A percentile compares a stretch with the other conserved stretches of the same genome.
phyloP scores from a whole-genome alignment of 2,888 invertebrate species.

The Watsonalla cultraria region DNA sequence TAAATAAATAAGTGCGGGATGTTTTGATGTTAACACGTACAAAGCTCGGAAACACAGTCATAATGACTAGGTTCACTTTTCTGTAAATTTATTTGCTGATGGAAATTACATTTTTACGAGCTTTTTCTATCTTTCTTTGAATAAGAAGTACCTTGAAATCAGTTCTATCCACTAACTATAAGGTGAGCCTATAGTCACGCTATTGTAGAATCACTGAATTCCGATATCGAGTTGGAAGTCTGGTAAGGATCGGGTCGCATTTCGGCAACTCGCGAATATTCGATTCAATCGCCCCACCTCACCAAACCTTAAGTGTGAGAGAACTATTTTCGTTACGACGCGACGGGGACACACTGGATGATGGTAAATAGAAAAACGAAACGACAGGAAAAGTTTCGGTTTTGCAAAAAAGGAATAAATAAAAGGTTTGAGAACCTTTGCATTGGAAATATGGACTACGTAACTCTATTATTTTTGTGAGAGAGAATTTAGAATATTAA shows the following conservation, averaged over 20 bases:
- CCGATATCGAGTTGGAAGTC: constrained; percentile 39
- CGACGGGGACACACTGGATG: constrained; percentile 38
- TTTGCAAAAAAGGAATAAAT: too few species aligned
- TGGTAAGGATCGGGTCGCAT: constrained; percentile 34
- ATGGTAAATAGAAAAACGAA: constrained; percentile 21
- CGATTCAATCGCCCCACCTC: constrained; percentile 54
- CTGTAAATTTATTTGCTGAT: too few species aligned
- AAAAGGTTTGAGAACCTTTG: too few species aligned
- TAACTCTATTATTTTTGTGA: too few species aligned
- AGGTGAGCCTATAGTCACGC: constrained; percentile 18
- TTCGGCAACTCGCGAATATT: constrained; percentile 49
- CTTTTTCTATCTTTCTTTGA: too few species aligned
- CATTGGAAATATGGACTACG: too few species aligned
- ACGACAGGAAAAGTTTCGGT: constrained; percentile 5
- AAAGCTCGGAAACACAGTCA: neutral
- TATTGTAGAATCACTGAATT: constrained; percentile 23
- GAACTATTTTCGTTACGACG: constrained; percentile 58
- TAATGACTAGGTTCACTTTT: too few species aligned
- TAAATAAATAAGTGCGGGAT: neutral
- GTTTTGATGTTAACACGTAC: neutral
- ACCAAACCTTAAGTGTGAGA: constrained; percentile 48
- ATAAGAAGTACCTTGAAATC: constrained; percentile 13
- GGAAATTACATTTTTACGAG: too few species aligned
- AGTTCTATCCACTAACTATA: constrained; percentile 14
- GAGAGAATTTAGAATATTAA: too few species aligned